A percentile compares a stretch with the other conserved stretches of the same genome.
These are phyloP conservation scores for Tauraco hartlaubi DNA, from an alignment of 2,797 vertebrate species.

Conservation along the genomic window DNA sequence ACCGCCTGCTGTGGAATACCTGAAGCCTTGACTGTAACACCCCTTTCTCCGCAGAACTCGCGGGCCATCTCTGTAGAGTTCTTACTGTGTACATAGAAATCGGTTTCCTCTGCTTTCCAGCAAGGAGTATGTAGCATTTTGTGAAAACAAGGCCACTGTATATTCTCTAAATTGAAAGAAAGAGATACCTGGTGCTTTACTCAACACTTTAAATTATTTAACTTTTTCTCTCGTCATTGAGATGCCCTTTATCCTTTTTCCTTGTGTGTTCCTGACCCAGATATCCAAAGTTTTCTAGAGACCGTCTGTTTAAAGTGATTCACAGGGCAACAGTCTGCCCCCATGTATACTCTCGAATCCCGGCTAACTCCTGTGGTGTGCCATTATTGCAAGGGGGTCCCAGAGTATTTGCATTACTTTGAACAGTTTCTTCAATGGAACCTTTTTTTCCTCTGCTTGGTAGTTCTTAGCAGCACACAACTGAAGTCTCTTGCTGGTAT, in stretches of 20 bases:
- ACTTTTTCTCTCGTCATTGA: neutral
- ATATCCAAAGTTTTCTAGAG: conserved; percentile 44
- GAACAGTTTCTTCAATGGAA: conserved; percentile 5
- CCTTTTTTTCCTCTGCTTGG: neutral
- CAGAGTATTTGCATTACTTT: conserved; percentile 1
- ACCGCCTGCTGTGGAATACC: conserved; percentile 72
- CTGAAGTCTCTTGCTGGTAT: conserved; percentile 26
- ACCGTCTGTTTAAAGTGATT: conserved; percentile 11
- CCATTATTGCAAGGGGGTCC: neutral
- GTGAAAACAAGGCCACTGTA: conserved; percentile 26
- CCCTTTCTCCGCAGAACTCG: neutral
- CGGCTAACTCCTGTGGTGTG: neutral
- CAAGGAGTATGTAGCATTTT: conserved; percentile 25
- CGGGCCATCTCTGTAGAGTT: conserved; percentile 30
- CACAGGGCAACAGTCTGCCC: neutral
- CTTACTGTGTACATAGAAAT: conserved; percentile 38
- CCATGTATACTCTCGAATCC: neutral
- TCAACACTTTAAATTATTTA: conserved; percentile 28
- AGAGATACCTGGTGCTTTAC: conserved; percentile 56
- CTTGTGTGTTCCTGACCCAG: conserved; percentile 7
- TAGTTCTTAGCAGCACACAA: conserved; percentile 8
- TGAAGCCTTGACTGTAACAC: conserved; percentile 71
- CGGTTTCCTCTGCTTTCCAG: conserved; percentile 52
- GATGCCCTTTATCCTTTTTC: conserved; percentile 43
- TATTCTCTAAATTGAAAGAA: conserved; percentile 20